Base-by-base conservation (phyloP, 2,888 invertebrate species). In the Lumbricus terrestris region DNA sequence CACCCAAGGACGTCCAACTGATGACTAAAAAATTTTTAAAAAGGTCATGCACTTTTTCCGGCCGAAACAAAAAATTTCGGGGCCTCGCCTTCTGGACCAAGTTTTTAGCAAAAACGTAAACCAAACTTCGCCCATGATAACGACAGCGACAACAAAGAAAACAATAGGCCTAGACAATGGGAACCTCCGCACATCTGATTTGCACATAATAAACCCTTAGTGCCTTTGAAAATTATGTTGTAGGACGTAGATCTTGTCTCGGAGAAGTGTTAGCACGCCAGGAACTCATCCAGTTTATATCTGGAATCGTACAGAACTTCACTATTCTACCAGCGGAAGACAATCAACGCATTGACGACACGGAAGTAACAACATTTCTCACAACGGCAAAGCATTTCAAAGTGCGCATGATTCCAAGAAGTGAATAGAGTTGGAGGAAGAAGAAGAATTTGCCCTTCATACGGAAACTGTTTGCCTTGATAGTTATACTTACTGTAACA, bases 201-300 rank as follows among this genome's bases (percentile, higher is more conserved):
- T n/a, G n/a, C n/a, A n/a, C n/a, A n/a, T 11, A n/a, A n/a, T 54
- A 54, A 29, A 54, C 29, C 2, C 23, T 23, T n/a, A n/a, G 29
- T 54, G 3, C 54, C 15, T 18, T 16, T n/a, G n/a, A n/a, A 8
- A 85, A 85, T 35, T 85, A 11, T 37, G 33, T 37, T 35, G 85
- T 34, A 35, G 35, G 85, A 15, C 34, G 85, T 35, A 34, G 85
- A 35, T 85, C 85, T 85, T 85, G 85, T 29, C 85, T 33, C 23
- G 85, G 85, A 35, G 85, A 85, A 85, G 85, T 20, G 85, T 85
- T 85, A 23, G 85, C 85, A 23, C 34, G 37, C 20, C 85, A 85
- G 16, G 85, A 85, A 23, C 85, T 85, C 6, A n/a, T 35, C 34
- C 85, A 34, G 85, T 34, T 85, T 8, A 85, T 85, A 11, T 33